Conservation (phyloP, 2,797 vertebrate species). For the Molossus alvarezi region DNA sequence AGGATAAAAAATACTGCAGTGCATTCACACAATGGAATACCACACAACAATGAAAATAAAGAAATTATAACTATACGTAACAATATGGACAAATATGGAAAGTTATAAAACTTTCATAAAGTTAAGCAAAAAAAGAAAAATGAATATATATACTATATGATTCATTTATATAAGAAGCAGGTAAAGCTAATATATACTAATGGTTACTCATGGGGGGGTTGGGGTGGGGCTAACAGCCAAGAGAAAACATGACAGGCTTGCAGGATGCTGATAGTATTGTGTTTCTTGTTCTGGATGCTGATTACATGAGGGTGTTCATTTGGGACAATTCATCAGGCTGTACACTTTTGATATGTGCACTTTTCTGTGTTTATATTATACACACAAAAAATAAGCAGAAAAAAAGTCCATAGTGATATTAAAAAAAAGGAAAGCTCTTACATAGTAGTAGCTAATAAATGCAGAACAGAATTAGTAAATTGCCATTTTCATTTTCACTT, state of each 20-base stretch:
- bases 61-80: neutral
- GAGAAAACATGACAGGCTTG: neutral
- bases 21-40: neutral
- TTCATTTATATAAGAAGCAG: slow-evolving; percentile 12
- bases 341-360: neutral
- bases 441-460: neutral
- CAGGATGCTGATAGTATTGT: neutral
- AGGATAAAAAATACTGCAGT: neutral
- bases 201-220: neutral
- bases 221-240: neutral
- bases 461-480: neutral
- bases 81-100: neutral
- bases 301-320: neutral
- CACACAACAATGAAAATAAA: neutral
- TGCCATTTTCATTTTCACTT: neutral
- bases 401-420: neutral
- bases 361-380: neutral
- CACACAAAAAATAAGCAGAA: neutral
- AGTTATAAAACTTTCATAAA: neutral
- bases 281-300: slow-evolving; percentile 5
- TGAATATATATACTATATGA: neutral
- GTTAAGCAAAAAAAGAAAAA: neutral
- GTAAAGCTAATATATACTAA: neutral
- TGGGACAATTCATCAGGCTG: neutral
- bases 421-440: neutral